Evolutionary conservation across 2,113 vertebrate species (phyloP).

Genomic region (Chamaea fasciata): DNA sequence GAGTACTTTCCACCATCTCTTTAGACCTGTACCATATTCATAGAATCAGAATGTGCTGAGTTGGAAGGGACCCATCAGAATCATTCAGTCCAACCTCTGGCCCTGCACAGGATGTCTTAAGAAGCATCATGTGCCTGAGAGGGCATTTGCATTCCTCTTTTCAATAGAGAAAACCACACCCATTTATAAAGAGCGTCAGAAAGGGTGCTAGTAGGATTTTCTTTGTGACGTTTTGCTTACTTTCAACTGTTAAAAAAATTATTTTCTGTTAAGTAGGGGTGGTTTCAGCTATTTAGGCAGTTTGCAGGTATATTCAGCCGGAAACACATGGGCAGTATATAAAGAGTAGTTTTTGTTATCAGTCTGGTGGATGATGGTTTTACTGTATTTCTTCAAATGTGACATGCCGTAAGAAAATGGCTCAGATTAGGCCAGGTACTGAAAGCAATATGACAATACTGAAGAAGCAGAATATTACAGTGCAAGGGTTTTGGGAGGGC

Average conservation of each 20-base stretch:
- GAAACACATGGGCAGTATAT: not conserved
- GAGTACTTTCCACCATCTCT: not conserved
- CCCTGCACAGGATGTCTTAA: not conserved
- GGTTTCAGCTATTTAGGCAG: not conserved
- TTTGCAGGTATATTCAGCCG: not conserved
- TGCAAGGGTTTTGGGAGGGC: not conserved
- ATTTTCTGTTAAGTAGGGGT: not conserved
- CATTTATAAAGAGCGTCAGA: not conserved
- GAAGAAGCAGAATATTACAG: not conserved
- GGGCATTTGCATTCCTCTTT: not conserved
- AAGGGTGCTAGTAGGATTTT: not conserved
- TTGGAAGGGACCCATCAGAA: not conserved
- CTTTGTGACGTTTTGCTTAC: not conserved
- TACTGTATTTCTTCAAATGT: not conserved
- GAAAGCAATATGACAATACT: not conserved
- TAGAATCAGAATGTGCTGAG: not conserved
- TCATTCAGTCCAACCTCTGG: not conserved
- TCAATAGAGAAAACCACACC: not conserved
- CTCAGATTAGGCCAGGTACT: not conserved
- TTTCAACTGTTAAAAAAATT: not conserved
- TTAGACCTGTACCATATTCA: not conserved
- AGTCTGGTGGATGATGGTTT: not conserved
- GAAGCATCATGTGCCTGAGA: not conserved
- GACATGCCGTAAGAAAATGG: not conserved
- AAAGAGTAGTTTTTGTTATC: not conserved